Evolutionary conservation across 2,797 vertebrate genomes (phyloP), one percentile per base, ranked within the genome.

Genomic region (Acipenser transmontanus): DNA sequence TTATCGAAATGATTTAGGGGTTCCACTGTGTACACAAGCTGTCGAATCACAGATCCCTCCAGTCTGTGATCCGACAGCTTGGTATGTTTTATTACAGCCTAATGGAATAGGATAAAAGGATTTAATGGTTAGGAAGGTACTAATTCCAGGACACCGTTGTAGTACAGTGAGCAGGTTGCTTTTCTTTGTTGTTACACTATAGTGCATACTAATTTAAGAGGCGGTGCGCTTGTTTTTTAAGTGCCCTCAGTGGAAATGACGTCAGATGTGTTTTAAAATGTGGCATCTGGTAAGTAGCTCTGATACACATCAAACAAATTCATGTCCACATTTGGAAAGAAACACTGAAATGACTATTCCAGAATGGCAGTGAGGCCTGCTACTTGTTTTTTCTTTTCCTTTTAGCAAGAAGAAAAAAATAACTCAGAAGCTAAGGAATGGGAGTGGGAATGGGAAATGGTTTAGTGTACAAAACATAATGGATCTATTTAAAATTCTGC

Each of bases 261-360:
- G 84, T 89, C 82, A 81, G 79, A 75, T 85, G 77, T 83, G 84
- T 80, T 87, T 83, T 74, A 85, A 80, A 80, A 84, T 80, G 80
- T 78, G 81, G 84, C 86, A 88, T 87, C 85, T 91, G 90, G 77
- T 82, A 85, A 84, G 84, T 84, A 89, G 88, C 84, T 89, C 85
- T 83, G 80, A 86, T 57, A 88, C 87, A 88, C 88, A 91, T 91
- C 88, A 91, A 88, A 91, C 83, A 80, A 74, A 75, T 75, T 68
- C 72, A 76, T 81, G 81, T 77, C 71, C 80, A 83, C 83, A 74
- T 76, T 75, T 69, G 71, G 72, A 76, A 76, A 70, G 50, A 78
- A 85, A 81, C 80, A 78, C 82, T 81, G 78, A 87, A 85, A 90
- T 87, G 54, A 76, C 81, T 86, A 87, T 88, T 87, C 83, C 89